Evolutionary conservation across 1,140 invertebrate species (phyloP), one percentile per base, ranked within the genome.

Genomic region (Megalonaias nervosa): DNA sequence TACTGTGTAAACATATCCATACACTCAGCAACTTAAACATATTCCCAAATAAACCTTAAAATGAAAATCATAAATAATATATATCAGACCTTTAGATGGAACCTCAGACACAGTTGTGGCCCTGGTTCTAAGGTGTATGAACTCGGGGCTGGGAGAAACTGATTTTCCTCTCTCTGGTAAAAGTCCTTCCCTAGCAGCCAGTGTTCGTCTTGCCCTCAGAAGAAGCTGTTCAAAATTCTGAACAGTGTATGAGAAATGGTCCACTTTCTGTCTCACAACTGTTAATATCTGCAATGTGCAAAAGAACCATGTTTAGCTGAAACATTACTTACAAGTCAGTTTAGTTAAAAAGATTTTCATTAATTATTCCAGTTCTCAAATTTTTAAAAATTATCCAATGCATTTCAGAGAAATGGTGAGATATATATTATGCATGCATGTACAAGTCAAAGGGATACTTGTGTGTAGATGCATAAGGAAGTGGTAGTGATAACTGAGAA

Each of bases 181-280:
- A 15, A 68, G 21, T 48, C 81, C 80, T 58, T 89, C 88, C 26
- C 85, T 67, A 48, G 71, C 77, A 19, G 95, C 93, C 57, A 98
- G 92, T 89, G 94, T 95, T 23, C 94, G 91, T 74, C 95, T 93
- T 31, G 95, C 96, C 77, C 87, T 84, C 13, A 82, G 31, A 14
- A 92, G 74, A 17, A 97, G 90, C 73, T 93, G 90, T 48, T 93
- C 91, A 26, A 94, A 93, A 88, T 96, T 94, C 38, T 94, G 92
- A 17, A 95, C 92, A n/a, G 94, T 94, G 1, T 91, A 93, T 67
- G 96, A 93, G 88, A 94, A 94, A 71, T 94, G 93, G 89, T 97
- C 96, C 75, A 97, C 94, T 90, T 95, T 95, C 78, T 96, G 95
- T 85, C 96, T 96, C n/a, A 97, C 92, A 82, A 94, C 95, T 79